phyloP scores from a whole-genome alignment of 2,113 vertebrate species.

The Fulmarus glacialis region DNA sequence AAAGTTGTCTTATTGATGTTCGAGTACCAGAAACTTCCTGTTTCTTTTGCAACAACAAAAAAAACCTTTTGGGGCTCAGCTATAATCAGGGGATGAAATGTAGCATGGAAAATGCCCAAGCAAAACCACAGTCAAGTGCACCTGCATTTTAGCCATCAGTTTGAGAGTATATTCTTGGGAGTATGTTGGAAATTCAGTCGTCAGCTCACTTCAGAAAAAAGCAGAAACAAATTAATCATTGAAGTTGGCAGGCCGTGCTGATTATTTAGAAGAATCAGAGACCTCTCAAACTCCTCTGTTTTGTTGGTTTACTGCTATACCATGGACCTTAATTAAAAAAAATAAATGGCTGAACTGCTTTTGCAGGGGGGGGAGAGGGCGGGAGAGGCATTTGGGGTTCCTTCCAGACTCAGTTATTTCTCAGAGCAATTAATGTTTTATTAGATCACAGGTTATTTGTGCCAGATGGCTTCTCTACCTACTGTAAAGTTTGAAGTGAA shows the following conservation, averaged over 20 bases:
- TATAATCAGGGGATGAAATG: neutral
- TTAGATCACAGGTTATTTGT: neutral
- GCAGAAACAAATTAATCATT: neutral
- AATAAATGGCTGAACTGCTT: neutral
- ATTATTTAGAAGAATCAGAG: neutral
- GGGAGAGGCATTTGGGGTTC: fast-evolving
- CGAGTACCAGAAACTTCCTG: neutral
- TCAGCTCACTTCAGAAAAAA: neutral
- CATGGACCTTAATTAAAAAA: neutral
- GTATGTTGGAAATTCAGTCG: neutral
- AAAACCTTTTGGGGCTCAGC: neutral
- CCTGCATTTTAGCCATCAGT: neutral
- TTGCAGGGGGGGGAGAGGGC: no score
- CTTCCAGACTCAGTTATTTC: neutral
- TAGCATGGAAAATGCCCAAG: neutral
- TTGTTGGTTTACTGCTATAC: neutral
- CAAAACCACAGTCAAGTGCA: neutral
- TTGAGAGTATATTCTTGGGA: neutral
- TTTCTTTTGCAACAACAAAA: neutral
- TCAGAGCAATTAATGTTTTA: neutral
- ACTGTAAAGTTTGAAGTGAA: neutral
- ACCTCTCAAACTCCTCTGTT: neutral
- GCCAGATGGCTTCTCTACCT: neutral
- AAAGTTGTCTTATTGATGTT: neutral
- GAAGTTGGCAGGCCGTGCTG: neutral